A percentile compares a stretch with the other conserved stretches of the same genome.
phyloP scores from a whole-genome alignment of 2,113 vertebrate species.

The Stigmatopora argus region DNA sequence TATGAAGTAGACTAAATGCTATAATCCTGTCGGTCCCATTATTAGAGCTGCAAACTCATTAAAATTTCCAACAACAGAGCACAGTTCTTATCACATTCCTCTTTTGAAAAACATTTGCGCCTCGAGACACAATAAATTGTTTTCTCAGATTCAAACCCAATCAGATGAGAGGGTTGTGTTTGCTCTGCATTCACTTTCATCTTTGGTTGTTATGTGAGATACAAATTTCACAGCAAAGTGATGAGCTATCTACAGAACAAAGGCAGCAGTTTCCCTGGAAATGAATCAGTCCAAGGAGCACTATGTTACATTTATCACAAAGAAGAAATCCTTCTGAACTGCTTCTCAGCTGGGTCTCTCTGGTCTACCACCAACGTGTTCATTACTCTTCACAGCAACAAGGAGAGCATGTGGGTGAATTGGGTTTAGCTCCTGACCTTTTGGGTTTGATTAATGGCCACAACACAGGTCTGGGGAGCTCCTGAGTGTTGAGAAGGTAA shows the following conservation, averaged over 20 bases:
- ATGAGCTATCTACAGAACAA: slow-evolving; percentile 18
- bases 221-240: slow-evolving; percentile 14
- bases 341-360: slow-evolving; percentile 45
- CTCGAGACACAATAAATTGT: slow-evolving; percentile 17
- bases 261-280: slow-evolving; percentile 22
- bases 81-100: slow-evolving; percentile 13
- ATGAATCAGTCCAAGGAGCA: slow-evolving; percentile 29
- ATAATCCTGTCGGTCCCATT: too few species aligned
- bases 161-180: slow-evolving; percentile 20
- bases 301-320: slow-evolving; percentile 41
- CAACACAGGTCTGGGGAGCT: slow-evolving; percentile 43
- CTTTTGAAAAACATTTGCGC: slow-evolving; percentile 39
- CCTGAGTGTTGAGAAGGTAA: slow-evolving; percentile 37
- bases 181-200: slow-evolving; percentile 33
- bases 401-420: slow-evolving; percentile 63
- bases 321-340: slow-evolving; percentile 42
- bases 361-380: slow-evolving; percentile 57
- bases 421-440: slow-evolving; percentile 74
- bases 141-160: slow-evolving; percentile 26
- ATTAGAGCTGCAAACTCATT: not conserved
- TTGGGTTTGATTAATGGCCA: slow-evolving; percentile 73
- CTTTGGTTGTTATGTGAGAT: slow-evolving; percentile 21
- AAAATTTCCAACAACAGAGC: slow-evolving; percentile 13
- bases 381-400: slow-evolving; percentile 68
- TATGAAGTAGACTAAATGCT: too few species aligned